Percentiles rank a stretch among this genome's conserved stretches.
These are phyloP conservation scores for Phytoseiulus persimilis DNA, from an alignment of 2,888 invertebrate genomes.

Conservation along the genomic window DNA sequence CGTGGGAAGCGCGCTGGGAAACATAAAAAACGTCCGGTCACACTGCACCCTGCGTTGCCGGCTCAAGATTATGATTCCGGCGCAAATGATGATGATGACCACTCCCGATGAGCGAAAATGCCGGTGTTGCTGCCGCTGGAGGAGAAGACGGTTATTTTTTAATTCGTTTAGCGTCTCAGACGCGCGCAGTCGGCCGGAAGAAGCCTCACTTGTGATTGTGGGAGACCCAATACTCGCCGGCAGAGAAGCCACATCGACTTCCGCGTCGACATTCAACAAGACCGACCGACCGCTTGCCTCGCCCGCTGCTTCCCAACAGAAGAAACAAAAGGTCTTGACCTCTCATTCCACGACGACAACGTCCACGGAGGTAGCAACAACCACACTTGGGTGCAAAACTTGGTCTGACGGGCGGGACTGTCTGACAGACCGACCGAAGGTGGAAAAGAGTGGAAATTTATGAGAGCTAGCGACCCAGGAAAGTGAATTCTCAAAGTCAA, in stretches of 20 bases:
- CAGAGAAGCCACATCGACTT: not conserved
- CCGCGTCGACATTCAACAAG: not conserved
- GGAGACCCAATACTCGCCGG: not conserved
- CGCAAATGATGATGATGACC: not conserved
- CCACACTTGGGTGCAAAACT: not conserved
- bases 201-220: constrained; percentile 5
- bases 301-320: not conserved
- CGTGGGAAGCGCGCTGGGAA: not conserved
- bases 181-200: not conserved
- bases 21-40: not conserved
- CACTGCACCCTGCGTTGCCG: not conserved
- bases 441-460: not conserved
- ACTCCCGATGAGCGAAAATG: not conserved
- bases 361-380: not conserved
- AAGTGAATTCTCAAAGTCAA: not conserved
- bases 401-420: not conserved
- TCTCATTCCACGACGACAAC: not conserved
- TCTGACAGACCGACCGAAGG: not conserved
- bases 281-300: not conserved
- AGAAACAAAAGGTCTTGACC: not conserved
- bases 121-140: not conserved
- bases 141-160: not conserved
- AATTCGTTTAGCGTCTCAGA: not conserved
- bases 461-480: not conserved
- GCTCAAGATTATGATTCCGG: not conserved